phyloP scores from a whole-genome alignment of 2,113 vertebrate genomes.

The Polypterus senegalus region DNA sequence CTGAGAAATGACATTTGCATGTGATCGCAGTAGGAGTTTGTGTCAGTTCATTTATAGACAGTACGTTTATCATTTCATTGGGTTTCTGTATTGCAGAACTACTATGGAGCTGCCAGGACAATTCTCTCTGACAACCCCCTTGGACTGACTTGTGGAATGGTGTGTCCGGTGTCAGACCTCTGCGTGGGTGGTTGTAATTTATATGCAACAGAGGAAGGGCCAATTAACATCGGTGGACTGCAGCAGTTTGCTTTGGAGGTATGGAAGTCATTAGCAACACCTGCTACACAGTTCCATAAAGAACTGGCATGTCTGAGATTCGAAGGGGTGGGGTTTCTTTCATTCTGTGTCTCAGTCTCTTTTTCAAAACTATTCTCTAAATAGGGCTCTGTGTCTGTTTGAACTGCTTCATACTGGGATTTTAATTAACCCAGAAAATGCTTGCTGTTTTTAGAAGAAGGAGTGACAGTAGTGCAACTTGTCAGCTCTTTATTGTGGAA shows the following conservation, averaged over 20 bases:
- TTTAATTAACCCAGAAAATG: too few relatives aligned
- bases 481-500: too few relatives aligned
- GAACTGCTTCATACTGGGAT: too few relatives aligned
- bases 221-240: conserved; percentile 87
- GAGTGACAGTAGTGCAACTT: too few relatives aligned
- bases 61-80: background rate
- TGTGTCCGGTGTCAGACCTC: conserved; percentile 84
- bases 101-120: conserved; percentile 74
- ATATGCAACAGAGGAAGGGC: conserved; percentile 77
- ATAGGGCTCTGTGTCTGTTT: too few relatives aligned
- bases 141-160: conserved; percentile 82
- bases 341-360: too few relatives aligned
- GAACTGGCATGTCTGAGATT: background rate
- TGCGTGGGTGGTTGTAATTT: conserved; percentile 76
- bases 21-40: too few relatives aligned
- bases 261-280: conserved; percentile 19
- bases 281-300: background rate
- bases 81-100: conserved; percentile 53
- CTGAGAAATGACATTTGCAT: too few relatives aligned
- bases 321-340: background rate
- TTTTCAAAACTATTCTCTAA: too few relatives aligned
- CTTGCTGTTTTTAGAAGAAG: too few relatives aligned
- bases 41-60: too few relatives aligned
- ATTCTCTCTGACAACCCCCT: conserved; percentile 87
- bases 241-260: conserved; percentile 94